Evolutionary conservation across 2,797 vertebrate genomes (phyloP), one percentile per base, ranked within the genome.

Genomic region (Mycteria americana): DNA sequence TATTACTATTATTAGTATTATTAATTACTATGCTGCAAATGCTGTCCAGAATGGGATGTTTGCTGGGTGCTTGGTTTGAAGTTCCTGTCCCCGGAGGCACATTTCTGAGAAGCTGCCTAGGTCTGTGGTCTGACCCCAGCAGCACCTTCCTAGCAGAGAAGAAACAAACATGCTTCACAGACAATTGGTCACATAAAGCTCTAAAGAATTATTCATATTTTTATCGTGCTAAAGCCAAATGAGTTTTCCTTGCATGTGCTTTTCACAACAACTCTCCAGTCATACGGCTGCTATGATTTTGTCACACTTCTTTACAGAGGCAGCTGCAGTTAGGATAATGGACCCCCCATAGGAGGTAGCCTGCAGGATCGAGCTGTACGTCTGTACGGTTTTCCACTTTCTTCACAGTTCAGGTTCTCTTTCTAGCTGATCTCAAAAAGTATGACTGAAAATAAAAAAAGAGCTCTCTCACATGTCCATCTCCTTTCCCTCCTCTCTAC

Each of bases 71-170:
- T 94, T 51, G 51, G 77, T 92, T 95, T 89, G 92, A 95, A 91
- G 89, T 67, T 88, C 45, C 57, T 43, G 33, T 85, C 93, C 81
- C 91, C 57, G 60, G 53, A 88, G 93, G 45, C 78, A 80, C 21
- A 41, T 80, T 92, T 96, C 96, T 9, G 6, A 97, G 96, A 96
- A 97, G 91, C 75, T 93, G 87, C 89, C 59, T 37, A 28, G 53
- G 84, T 77, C 91, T 94, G 85, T 92, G 91, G 87, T 92, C 81
- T 92, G 95, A 97, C 92, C 92, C 62, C 91, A 68, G 84, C 3
- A 0, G 81, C 87, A 95, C 85, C 91, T 89, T 94, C 85, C 72
- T 77, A 89, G 56, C 2, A 3, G 35, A 91, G 88, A 53, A 94
- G 60, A 93, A 93, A 63, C 0, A 28, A 92, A 80, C 65, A 53